phyloP scores from a whole-genome alignment of 64 coral and sea anemone genomes.

The Stichodactyla helianthus region DNA sequence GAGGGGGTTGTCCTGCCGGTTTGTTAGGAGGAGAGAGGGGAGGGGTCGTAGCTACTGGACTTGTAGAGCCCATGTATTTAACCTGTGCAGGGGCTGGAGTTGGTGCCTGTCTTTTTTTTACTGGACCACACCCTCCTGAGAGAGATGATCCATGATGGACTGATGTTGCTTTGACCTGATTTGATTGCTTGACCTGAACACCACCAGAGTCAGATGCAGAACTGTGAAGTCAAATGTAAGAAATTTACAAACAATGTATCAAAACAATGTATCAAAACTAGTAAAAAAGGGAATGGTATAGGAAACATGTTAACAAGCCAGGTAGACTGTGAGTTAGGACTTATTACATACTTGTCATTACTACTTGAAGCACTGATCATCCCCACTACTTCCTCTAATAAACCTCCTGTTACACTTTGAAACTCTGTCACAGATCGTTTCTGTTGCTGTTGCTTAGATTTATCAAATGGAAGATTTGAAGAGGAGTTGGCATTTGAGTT shows the following conservation, averaged over 20 bases:
- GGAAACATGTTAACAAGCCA: too few relatives aligned
- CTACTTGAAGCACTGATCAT: conserved; percentile 38
- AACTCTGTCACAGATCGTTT: conserved; percentile 25
- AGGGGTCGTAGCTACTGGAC: conserved; percentile 44
- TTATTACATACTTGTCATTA: background rate
- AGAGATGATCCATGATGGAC: conserved; percentile 3
- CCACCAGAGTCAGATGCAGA: background rate
- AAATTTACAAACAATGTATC: too few relatives aligned
- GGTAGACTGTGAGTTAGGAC: too few relatives aligned
- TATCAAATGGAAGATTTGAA: conserved; percentile 4
- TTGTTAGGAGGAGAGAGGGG: conserved; percentile 38
- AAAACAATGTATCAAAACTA: too few relatives aligned
- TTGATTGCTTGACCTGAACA: background rate
- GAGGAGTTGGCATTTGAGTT: conserved; percentile 16
- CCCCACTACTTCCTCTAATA: conserved; percentile 78
- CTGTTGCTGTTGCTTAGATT: background rate
- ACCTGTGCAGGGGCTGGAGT: conserved; percentile 36
- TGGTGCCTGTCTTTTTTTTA: conserved; percentile 27
- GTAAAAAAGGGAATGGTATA: too few relatives aligned
- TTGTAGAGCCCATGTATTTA: conserved; percentile 84
- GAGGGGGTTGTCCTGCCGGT: conserved; percentile 28
- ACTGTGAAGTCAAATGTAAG: too few relatives aligned
- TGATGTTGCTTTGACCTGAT: conserved; percentile 5
- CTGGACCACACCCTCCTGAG: conserved; percentile 17
- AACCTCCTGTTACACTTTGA: conserved; percentile 64